Evolutionary conservation across 2,113 vertebrate genomes (phyloP).

Genomic region (Gila orcuttii): DNA sequence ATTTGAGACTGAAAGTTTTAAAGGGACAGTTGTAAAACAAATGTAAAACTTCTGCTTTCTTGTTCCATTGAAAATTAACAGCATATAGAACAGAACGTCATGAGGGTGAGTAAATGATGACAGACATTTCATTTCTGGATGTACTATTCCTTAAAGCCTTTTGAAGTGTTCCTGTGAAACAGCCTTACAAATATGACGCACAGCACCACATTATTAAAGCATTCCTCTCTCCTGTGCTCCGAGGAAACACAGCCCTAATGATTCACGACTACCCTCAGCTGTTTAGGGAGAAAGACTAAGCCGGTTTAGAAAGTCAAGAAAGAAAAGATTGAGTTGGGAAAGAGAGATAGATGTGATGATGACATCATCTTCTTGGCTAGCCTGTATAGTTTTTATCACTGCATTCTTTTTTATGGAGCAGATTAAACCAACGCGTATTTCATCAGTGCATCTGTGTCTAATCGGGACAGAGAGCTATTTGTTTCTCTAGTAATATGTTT

Average conservation of each 20-base stretch:
- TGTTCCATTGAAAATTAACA: background rate
- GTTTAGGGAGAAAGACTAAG: constrained; percentile 58
- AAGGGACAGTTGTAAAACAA: background rate
- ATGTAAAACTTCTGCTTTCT: background rate
- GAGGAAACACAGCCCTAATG: background rate
- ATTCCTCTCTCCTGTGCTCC: constrained; percentile 11
- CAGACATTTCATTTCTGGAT: background rate
- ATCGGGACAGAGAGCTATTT: constrained; percentile 64
- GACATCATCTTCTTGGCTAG: constrained; percentile 45
- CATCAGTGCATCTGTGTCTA: constrained; percentile 64
- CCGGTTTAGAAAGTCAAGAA: constrained; percentile 30
- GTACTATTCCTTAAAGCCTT: background rate
- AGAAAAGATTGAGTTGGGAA: background rate
- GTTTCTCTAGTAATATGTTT: constrained; percentile 69
- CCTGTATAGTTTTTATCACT: constrained; percentile 43
- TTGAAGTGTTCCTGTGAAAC: constrained; percentile 8
- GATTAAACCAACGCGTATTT: constrained; percentile 51
- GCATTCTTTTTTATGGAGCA: constrained; percentile 57
- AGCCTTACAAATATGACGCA: constrained; percentile 13
- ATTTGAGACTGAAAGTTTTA: background rate
- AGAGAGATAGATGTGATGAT: constrained; percentile 48
- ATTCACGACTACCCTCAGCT: background rate
- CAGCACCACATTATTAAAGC: background rate
- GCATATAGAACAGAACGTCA: background rate
- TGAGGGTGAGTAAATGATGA: constrained; percentile 14